phyloP scores from a whole-genome alignment of 2,113 vertebrate genomes.

The Tor tambroides region DNA sequence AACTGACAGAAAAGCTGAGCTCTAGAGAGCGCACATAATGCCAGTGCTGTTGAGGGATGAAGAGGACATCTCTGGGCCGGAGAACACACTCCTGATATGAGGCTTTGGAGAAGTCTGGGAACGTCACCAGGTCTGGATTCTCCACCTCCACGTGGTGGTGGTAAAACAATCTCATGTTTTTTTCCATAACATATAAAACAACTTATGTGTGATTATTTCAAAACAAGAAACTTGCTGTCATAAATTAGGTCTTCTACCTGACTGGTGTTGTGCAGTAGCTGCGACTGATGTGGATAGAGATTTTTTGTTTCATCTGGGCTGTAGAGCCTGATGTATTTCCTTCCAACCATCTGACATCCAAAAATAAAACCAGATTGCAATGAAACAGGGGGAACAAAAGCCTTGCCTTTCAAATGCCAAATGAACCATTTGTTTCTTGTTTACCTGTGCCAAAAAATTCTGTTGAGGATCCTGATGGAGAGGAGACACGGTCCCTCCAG shows the following conservation, averaged over 20 bases:
- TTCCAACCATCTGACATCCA: conserved; percentile 84
- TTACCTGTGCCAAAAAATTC: conserved; percentile 92
- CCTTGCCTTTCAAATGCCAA: background rate
- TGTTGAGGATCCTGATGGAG: conserved; percentile 97
- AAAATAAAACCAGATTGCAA: conserved; percentile 36
- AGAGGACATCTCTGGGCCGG: conserved; percentile 87
- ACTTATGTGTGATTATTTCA: no score
- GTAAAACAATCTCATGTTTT: background rate
- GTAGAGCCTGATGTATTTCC: conserved; percentile 90
- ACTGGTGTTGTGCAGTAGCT: conserved; percentile 94
- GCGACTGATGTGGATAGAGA: conserved; percentile 88
- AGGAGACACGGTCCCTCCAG: conserved; percentile 88
- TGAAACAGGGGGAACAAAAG: background rate
- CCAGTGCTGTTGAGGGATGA: conserved; percentile 90
- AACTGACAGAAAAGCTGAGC: conserved; percentile 95
- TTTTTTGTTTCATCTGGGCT: conserved; percentile 83
- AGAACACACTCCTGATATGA: conserved; percentile 85
- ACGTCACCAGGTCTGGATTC: conserved; percentile 81
- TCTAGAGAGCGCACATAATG: conserved; percentile 90
- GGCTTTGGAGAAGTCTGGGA: conserved; percentile 84
- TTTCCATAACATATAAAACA: no score
- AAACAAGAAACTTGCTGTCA: background rate
- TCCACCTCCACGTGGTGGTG: conserved; percentile 87
- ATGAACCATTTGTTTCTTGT: background rate
- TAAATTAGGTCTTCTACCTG: conserved; percentile 77